A percentile compares a stretch with the other conserved stretches of the same genome.
phyloP scores from a whole-genome alignment of 2,797 vertebrate genomes.

The Mionectes olivaceus region DNA sequence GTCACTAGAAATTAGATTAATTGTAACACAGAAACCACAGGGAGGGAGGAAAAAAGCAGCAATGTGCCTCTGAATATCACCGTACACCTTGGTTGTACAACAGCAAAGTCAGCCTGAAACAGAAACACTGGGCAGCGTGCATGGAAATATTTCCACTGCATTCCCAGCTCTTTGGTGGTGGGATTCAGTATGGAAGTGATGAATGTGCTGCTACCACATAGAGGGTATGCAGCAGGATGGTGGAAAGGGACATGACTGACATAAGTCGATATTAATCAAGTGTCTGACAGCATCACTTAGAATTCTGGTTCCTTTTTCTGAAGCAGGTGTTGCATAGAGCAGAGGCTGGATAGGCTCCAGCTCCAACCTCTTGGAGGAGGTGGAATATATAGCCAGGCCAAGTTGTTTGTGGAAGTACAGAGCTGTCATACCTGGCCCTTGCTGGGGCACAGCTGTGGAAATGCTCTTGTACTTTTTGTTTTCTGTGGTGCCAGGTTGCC shows the following conservation, averaged over 20 bases:
- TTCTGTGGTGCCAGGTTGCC: background rate
- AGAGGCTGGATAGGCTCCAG: background rate
- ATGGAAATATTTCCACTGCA: background rate
- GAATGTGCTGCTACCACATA: background rate
- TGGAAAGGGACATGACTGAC: background rate
- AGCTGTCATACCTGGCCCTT: background rate
- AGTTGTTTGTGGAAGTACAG: background rate
- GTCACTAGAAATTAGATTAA: constrained; percentile 71
- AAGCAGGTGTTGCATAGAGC: background rate
- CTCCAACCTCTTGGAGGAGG: background rate
- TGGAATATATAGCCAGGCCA: background rate
- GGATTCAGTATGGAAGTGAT: background rate
- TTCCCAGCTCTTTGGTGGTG: background rate
- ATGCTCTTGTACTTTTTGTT: background rate
- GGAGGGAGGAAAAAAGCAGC: background rate
- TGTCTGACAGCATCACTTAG: background rate
- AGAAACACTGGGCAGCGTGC: background rate
- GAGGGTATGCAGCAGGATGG: background rate
- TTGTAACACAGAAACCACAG: constrained; percentile 51
- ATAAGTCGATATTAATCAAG: background rate
- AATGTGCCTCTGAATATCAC: background rate
- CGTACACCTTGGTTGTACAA: background rate
- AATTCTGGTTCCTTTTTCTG: background rate
- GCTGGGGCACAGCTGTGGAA: background rate
- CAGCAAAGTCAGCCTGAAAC: background rate